Percentiles rank a stretch among this genome's conserved stretches.
These are phyloP conservation scores for Cynopterus sphinx DNA, from an alignment of 2,797 vertebrate genomes.

Conservation along the genomic window DNA sequence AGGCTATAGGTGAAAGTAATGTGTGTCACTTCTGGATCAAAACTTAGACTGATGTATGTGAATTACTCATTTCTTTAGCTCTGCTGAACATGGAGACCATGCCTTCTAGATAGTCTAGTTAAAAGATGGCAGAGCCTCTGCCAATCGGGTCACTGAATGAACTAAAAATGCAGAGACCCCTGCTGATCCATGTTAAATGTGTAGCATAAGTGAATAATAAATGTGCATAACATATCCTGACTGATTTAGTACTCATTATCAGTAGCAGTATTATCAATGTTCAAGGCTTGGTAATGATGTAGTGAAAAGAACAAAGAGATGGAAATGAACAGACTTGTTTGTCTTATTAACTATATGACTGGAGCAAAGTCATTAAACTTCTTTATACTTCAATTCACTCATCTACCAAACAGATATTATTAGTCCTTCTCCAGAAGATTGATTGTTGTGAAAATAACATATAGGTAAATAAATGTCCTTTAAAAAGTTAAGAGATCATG, in stretches of 20 bases:
- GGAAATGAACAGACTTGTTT: neutral
- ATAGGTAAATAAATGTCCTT: neutral
- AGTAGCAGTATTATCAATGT: neutral
- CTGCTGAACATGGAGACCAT: neutral
- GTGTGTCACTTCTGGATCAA: neutral
- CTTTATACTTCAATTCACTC: neutral
- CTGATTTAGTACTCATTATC: neutral
- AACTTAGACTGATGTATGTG: neutral
- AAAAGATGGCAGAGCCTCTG: neutral
- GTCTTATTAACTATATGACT: neutral
- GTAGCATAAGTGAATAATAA: neutral
- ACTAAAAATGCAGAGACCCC: neutral
- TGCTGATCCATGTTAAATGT: neutral
- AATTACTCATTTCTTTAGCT: slow-evolving; percentile 22
- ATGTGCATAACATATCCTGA: neutral
- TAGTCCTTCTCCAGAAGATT: neutral
- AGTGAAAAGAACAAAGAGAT: neutral
- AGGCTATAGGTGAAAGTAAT: neutral
- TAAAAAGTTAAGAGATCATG: neutral
- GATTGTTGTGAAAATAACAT: neutral
- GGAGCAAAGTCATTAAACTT: neutral
- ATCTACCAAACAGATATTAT: neutral
- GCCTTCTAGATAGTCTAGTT: neutral
- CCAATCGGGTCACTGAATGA: neutral
- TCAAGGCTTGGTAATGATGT: neutral